These are phyloP conservation scores for Leptodactylus fallax DNA, from an alignment of 2,797 vertebrate species.

Conservation along the genomic window DNA sequence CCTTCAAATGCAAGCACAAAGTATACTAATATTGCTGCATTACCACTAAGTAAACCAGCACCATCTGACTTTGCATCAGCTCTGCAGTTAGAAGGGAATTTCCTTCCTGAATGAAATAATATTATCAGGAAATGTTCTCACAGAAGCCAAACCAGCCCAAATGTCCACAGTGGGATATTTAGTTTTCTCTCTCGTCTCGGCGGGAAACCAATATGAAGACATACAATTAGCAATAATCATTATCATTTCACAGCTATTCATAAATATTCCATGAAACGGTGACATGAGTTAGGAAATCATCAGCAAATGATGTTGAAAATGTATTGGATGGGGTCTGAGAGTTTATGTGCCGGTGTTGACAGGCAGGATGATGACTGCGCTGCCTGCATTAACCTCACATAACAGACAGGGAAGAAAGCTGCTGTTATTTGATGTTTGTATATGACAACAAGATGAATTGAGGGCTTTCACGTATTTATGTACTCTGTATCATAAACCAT, in stretches of 20 bases:
- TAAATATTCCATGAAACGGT: slow-evolving; percentile 70
- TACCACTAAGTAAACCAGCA: neutral
- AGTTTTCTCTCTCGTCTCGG: neutral
- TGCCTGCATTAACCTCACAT: slow-evolving; percentile 71
- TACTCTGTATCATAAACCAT: slow-evolving; percentile 65
- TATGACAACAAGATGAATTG: slow-evolving; percentile 71
- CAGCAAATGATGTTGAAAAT: slow-evolving; percentile 69
- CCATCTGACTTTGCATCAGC: neutral
- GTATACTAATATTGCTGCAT: neutral
- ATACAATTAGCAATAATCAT: slow-evolving; percentile 71
- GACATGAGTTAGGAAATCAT: slow-evolving; percentile 61
- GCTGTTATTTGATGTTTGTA: slow-evolving; percentile 63
- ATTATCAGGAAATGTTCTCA: slow-evolving; percentile 36
- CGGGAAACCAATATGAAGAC: slow-evolving; percentile 3
- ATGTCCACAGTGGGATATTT: slow-evolving; percentile 45
- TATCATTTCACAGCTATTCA: slow-evolving; percentile 67
- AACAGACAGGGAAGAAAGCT: slow-evolving; percentile 65
- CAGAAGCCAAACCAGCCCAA: slow-evolving; percentile 32
- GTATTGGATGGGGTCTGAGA: slow-evolving; percentile 70
- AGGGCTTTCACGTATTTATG: slow-evolving; percentile 63
- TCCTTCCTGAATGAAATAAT: slow-evolving; percentile 43
- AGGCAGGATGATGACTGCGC: slow-evolving; percentile 71
- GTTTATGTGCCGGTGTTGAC: slow-evolving; percentile 72
- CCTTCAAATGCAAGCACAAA: too few species aligned
- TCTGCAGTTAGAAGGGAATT: slow-evolving; percentile 22